Evolutionary conservation across 1,140 invertebrate genomes (phyloP).

Genomic region (Drosophila pallidifrons): DNA sequence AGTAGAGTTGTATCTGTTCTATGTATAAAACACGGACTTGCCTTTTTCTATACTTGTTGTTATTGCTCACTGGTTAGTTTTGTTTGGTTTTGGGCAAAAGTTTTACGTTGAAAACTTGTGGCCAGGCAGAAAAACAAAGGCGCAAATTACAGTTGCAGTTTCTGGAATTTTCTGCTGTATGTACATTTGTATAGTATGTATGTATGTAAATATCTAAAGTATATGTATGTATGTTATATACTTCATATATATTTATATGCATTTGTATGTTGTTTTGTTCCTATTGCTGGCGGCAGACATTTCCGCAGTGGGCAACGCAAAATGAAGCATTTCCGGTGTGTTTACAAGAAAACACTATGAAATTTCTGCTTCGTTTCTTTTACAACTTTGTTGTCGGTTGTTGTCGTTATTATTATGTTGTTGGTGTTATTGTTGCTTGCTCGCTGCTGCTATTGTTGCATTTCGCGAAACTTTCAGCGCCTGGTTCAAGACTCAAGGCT

Average conservation of each 20-base stretch:
- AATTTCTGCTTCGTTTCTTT: constrained; percentile 52
- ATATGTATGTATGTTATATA: constrained; percentile 2
- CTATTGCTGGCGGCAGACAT: constrained; percentile 58
- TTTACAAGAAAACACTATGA: constrained; percentile 56
- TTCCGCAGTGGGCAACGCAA: constrained; percentile 67
- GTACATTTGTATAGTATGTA: constrained; percentile 23
- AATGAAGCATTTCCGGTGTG: constrained; percentile 79
- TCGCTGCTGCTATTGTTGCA: constrained; percentile 64
- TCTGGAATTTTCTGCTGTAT: constrained; percentile 51
- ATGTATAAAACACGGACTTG: constrained; percentile 7
- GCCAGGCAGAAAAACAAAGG: constrained; percentile 72
- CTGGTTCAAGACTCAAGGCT: constrained; percentile 55
- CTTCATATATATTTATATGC: constrained; percentile 2
- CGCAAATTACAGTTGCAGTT: constrained; percentile 75
- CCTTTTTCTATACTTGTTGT: constrained; percentile 29
- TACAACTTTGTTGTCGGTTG: constrained; percentile 42
- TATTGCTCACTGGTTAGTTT: constrained; percentile 44
- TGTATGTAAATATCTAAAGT: constrained; percentile 5
- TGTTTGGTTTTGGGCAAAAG: constrained; percentile 64
- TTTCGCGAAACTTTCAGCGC: constrained; percentile 63
- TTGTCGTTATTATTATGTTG: constrained; percentile 42
- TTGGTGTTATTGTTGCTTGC: constrained; percentile 57
- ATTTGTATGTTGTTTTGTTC: constrained; percentile 32
- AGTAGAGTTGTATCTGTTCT: constrained; percentile 26
- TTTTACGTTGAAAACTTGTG: constrained; percentile 65